These are phyloP conservation scores for Scelioninae gen. 1 DNA, from an alignment of 2,888 invertebrate genomes.

Conservation along the genomic window DNA sequence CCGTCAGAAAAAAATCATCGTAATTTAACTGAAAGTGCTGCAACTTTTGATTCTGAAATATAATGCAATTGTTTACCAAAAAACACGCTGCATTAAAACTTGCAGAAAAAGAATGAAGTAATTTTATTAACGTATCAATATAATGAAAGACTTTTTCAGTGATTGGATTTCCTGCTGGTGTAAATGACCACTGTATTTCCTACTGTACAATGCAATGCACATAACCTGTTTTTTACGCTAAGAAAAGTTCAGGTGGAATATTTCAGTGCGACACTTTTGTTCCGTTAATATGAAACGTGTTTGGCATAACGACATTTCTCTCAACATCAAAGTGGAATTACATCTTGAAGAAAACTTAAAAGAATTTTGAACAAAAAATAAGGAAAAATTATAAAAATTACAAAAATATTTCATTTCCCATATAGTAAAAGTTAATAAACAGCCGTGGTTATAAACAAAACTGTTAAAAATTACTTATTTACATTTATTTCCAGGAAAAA, in stretches of 20 bases:
- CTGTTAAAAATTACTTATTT: no score
- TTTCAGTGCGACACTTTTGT: constrained; percentile 9
- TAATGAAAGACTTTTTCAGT: not conserved
- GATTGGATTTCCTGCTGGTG: constrained; percentile 19
- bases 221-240: constrained; percentile 4
- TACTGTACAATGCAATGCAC: constrained; percentile 3
- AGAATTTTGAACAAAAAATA: not conserved
- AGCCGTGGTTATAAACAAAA: no score
- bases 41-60: no score
- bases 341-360: not conserved
- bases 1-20: no score
- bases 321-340: constrained; percentile 6
- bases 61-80: no score
- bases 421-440: no score
- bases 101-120: not conserved
- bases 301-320: constrained; percentile 6
- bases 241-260: constrained; percentile 2
- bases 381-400: no score
- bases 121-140: not conserved
- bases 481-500: no score
- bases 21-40: no score
- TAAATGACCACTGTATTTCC: constrained; percentile 13
- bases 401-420: no score
- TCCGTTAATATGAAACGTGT: constrained; percentile 20
- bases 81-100: no score